Evolutionary conservation across 2,797 vertebrate genomes (phyloP).

Genomic region (Neopelma chrysocephalum): DNA sequence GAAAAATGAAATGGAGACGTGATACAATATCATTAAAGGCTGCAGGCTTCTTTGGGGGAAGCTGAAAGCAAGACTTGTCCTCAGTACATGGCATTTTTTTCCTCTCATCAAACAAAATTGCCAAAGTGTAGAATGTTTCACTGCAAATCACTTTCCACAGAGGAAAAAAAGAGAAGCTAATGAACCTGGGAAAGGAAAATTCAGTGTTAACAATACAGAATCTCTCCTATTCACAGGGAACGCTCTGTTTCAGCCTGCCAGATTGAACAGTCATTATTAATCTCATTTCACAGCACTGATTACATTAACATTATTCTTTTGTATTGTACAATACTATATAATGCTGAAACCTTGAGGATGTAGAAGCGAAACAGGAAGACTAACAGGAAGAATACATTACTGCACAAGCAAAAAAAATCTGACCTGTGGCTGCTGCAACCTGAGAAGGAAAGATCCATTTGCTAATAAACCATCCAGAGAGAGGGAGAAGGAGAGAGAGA

Average conservation of each 20-base stretch:
- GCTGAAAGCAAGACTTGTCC: neutral
- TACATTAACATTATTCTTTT: neutral
- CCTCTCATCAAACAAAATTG: neutral
- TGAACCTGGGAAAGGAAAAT: neutral
- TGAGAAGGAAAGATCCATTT: neutral
- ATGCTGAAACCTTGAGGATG: neutral
- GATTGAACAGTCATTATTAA: constrained; percentile 7
- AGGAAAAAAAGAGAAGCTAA: neutral
- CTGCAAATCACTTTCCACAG: neutral
- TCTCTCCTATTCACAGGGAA: neutral
- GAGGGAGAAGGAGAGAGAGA: neutral
- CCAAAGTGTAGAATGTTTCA: neutral
- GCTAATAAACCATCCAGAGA: neutral
- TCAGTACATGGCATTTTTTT: neutral
- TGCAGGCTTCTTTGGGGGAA: neutral
- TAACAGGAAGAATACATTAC: neutral
- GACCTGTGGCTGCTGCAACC: neutral
- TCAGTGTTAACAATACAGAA: neutral
- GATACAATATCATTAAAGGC: neutral
- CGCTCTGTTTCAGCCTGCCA: neutral
- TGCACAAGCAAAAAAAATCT: neutral
- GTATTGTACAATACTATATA: neutral
- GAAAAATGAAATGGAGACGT: neutral
- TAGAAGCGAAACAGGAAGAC: neutral
- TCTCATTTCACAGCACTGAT: constrained; percentile 1